A percentile compares a stretch with the other conserved stretches of the same genome.
Evolutionary conservation across 2,888 invertebrate species (phyloP).

Genomic region (Meiosimyza decipiens): DNA sequence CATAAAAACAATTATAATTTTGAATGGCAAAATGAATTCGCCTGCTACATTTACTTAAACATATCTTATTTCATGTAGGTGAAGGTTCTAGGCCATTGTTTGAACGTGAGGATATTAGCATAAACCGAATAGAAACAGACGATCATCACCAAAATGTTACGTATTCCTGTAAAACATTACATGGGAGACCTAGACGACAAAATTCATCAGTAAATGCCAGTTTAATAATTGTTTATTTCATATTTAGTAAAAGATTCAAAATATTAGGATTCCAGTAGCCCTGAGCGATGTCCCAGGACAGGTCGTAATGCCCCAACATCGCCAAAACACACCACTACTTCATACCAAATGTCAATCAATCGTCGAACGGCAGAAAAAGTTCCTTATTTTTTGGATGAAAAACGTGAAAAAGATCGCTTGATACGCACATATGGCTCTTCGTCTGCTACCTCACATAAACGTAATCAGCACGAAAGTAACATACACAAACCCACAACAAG

Average conservation of each 20-base stretch:
- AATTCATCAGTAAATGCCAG: constrained; percentile 40
- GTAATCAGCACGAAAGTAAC: neutral
- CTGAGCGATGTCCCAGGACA: constrained; percentile 34
- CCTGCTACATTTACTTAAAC: neutral
- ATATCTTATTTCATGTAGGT: constrained; percentile 41
- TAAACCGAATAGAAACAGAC: constrained; percentile 33
- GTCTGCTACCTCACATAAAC: neutral
- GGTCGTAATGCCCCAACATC: constrained; percentile 1
- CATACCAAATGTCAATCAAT: constrained; percentile 21
- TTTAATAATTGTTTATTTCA: constrained; percentile 2
- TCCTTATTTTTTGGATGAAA: constrained; percentile 48
- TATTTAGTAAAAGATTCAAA: constrained; percentile 14
- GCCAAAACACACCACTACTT: neutral
- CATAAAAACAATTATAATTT: constrained; percentile 2
- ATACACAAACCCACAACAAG: neutral
- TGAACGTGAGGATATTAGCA: constrained; percentile 44
- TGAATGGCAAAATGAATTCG: neutral
- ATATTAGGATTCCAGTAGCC: constrained; percentile 40
- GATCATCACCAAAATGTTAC: neutral
- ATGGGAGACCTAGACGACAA: neutral
- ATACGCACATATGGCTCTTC: constrained; percentile 41
- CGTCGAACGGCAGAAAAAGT: constrained; percentile 41
- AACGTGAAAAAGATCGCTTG: constrained; percentile 49
- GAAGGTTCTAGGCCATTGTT: constrained; percentile 50
- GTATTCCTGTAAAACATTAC: neutral